Base-by-base conservation (phyloP, 37 sponge, comb jelly and placozoan species). In the Amphimedon queenslandica region DNA sequence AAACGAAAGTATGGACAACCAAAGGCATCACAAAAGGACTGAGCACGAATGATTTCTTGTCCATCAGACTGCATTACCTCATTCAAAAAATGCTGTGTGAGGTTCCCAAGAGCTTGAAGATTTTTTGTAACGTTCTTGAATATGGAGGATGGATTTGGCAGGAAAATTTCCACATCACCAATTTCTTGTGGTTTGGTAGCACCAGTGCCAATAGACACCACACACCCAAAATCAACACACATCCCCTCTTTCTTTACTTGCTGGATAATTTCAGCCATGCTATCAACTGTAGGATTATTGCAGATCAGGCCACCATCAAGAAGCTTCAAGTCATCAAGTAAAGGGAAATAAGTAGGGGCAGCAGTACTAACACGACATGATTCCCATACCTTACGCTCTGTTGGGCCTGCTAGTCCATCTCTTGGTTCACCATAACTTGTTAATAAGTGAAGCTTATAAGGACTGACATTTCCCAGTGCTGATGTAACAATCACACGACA, bases 291-390 rank as follows among this genome's bases (percentile, higher is more conserved):
- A 0, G 87, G 87, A 63, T 86, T 86, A 67, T 86, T 86, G 58
- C 81, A 76, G 76, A 86, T 86, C 30, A 80, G 42, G 1, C 87
- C 87, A 0, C 87, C 87, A 57, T 86, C 87, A 10, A 86, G 34
- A 56, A 86, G 80, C 64, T 76, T 68, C n/a, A n/a, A n/a, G 5
- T 74, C 57, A 40, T 80, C 72, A 42, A 58, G 65, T 3, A 72
- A 57, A 24, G 75, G 66, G 43, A 86, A 86, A 72, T 78, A 86
- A 58, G 77, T 71, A 28, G 87, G 87, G 2, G 87, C 87, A 43
- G 87, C 87, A 37, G 77, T 71, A 23, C 77, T 70, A 0, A 76
- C 74, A 23, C 80, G 63, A 3, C 67, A 53, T 21, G 81, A 80
- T 55, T 86, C 87, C 80, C 81, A 86, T 1, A 80, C 37, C 67